phyloP scores from a whole-genome alignment of 2,888 invertebrate genomes.

The Rhagophthalmus giganteus region DNA sequence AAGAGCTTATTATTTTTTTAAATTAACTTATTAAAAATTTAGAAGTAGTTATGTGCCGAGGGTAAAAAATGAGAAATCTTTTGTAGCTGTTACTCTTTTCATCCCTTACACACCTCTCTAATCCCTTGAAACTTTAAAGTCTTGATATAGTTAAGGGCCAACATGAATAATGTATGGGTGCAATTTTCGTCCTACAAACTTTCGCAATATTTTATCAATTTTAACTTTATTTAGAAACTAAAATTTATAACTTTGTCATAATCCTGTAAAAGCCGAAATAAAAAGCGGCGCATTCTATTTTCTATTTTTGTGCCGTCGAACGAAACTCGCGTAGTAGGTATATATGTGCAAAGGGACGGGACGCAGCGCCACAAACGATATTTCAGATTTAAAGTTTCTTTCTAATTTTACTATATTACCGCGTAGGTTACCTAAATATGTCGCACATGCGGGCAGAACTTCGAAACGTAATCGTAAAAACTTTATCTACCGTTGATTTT shows the following conservation, averaged over 20 bases:
- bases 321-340: slow-evolving; percentile 9
- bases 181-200: slow-evolving; percentile 59
- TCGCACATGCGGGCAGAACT: too few species aligned
- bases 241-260: slow-evolving; percentile 58
- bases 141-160: slow-evolving; percentile 56
- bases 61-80: slow-evolving; percentile 21
- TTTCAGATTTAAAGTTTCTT: too few species aligned
- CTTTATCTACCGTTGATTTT: too few species aligned
- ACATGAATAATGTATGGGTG: slow-evolving; percentile 59
- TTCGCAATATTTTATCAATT: slow-evolving; percentile 59
- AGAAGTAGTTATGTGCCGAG: slow-evolving; percentile 17
- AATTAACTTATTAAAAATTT: slow-evolving; percentile 23
- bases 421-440: too few species aligned
- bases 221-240: slow-evolving; percentile 59
- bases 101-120: slow-evolving; percentile 23
- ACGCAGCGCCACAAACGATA: too few species aligned
- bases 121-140: slow-evolving; percentile 45
- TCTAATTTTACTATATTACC: too few species aligned
- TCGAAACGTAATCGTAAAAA: too few species aligned
- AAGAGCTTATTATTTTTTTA: slow-evolving; percentile 17
- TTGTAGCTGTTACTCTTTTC: slow-evolving; percentile 20
- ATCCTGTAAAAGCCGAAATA: slow-evolving; percentile 30
- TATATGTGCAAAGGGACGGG: background rate
- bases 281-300: slow-evolving; percentile 21
- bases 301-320: slow-evolving; percentile 10